These are phyloP conservation scores for Drosophila kepulauana DNA, from an alignment of 1,140 invertebrate species.

Conservation along the genomic window DNA sequence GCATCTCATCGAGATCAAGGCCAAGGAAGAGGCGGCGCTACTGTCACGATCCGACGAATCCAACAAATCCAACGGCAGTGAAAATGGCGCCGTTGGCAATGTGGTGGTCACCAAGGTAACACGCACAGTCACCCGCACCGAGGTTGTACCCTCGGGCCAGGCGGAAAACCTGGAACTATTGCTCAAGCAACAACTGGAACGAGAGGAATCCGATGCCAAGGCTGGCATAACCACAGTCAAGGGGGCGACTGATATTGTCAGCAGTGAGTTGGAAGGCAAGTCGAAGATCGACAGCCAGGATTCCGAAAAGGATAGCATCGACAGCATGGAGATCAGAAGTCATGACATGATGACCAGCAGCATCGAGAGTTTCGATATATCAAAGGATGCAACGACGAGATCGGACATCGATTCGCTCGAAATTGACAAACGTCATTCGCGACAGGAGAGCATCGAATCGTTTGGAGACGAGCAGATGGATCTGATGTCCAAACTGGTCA, in stretches of 20 bases:
- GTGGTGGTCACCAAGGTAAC: conserved; percentile 70
- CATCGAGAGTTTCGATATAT: conserved; percentile 88
- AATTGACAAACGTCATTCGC: conserved; percentile 84
- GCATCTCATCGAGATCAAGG: conserved; percentile 92
- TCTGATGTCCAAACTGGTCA: conserved; percentile 69
- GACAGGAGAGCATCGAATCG: conserved; percentile 86
- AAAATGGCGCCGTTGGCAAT: conserved; percentile 74
- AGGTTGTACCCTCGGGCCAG: conserved; percentile 85
- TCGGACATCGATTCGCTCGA: conserved; percentile 83
- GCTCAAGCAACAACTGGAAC: conserved; percentile 75
- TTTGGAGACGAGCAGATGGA: conserved; percentile 85
- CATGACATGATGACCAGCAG: conserved; percentile 87
- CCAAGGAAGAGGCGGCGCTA: conserved; percentile 94
- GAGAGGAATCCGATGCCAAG: conserved; percentile 75
- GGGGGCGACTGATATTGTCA: conserved; percentile 86
- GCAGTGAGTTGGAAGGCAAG: conserved; percentile 77
- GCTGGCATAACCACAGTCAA: conserved; percentile 77
- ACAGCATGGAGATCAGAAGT: conserved; percentile 87
- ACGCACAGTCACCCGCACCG: conserved; percentile 85
- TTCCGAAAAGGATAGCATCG: conserved; percentile 86
- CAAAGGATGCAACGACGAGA: conserved; percentile 76
- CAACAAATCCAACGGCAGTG: conserved; percentile 86
- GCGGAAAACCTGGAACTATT: conserved; percentile 83
- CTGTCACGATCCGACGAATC: conserved; percentile 88
- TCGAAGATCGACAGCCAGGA: conserved; percentile 68